Percentiles rank a stretch among this genome's conserved stretches.
Conservation (phyloP, 2,113 vertebrate genomes). For the Paralichthys olivaceus region DNA sequence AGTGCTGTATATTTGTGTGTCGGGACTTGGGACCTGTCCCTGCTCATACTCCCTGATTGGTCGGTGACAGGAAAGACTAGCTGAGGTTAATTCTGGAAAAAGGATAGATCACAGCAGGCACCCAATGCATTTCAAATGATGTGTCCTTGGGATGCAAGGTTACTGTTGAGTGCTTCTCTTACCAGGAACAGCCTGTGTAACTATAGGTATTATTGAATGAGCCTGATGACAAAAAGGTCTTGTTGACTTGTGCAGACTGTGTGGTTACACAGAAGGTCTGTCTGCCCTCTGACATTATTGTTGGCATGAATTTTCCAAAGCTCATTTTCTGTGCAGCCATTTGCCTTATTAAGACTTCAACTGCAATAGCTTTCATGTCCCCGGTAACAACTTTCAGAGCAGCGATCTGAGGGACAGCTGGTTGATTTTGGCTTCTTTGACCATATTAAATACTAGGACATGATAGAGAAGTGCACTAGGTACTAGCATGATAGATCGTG, state of each 20-base stretch:
- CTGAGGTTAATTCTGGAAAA: constrained; percentile 75
- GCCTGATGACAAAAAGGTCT: constrained; percentile 48
- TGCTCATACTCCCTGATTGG: constrained; percentile 64
- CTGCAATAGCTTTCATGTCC: constrained; percentile 9
- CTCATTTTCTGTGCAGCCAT: constrained; percentile 34
- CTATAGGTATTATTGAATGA: constrained; percentile 50
- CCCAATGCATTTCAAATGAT: constrained; percentile 83
- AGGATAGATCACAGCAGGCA: constrained; percentile 73
- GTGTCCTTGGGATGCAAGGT: constrained; percentile 81
- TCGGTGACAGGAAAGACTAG: constrained; percentile 69
- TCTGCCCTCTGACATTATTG: constrained; percentile 38
- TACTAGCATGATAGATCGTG: background rate
- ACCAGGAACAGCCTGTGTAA: constrained; percentile 42
- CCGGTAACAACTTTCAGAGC: constrained; percentile 4
- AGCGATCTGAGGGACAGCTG: constrained; percentile 4
- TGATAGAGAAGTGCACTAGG: background rate
- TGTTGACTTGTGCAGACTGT: constrained; percentile 53
- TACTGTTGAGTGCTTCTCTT: constrained; percentile 55
- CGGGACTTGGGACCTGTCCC: constrained; percentile 65
- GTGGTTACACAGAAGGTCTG: constrained; percentile 33
- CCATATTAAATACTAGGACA: constrained; percentile 14
- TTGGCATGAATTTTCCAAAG: constrained; percentile 36
- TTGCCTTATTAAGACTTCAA: constrained; percentile 15
- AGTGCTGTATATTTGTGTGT: constrained; percentile 38
- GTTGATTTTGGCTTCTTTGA: constrained; percentile 10